Evolutionary conservation across 2,888 invertebrate genomes (phyloP).

Genomic region (Helleia helle): DNA sequence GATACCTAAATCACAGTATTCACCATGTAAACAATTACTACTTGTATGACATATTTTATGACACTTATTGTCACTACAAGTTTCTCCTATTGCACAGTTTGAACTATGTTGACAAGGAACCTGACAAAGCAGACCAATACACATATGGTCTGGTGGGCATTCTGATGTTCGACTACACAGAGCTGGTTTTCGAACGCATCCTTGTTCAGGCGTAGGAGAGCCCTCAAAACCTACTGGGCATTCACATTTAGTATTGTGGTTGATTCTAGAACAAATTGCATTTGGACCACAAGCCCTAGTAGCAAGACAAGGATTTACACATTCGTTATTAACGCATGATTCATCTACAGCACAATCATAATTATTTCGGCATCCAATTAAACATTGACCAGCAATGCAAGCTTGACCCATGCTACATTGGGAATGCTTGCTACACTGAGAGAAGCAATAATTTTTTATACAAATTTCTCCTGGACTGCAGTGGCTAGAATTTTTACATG

Average conservation of each 20-base stretch:
- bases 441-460: conserved; percentile 82
- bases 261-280: conserved; percentile 82
- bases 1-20: conserved; percentile 87
- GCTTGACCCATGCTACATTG: conserved; percentile 88
- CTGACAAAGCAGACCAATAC: conserved; percentile 84
- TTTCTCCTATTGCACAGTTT: conserved; percentile 88
- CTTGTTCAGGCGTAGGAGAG: conserved; percentile 90
- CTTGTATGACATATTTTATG: conserved; percentile 91
- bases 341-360: conserved; percentile 84
- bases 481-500: conserved; percentile 83
- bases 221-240: conserved; percentile 91
- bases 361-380: conserved; percentile 88
- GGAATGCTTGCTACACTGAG: conserved; percentile 85
- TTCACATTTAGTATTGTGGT: conserved; percentile 84
- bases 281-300: conserved; percentile 88
- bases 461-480: conserved; percentile 88
- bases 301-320: conserved; percentile 85
- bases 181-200: conserved; percentile 87
- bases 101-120: conserved; percentile 82
- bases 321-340: conserved; percentile 89
- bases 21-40: conserved; percentile 91
- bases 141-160: conserved; percentile 85
- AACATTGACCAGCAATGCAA: conserved; percentile 85
- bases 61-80: conserved; percentile 85
- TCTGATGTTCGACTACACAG: conserved; percentile 79